phyloP scores from a whole-genome alignment of 2,113 vertebrate species.

The Vulpes ferrilata region DNA sequence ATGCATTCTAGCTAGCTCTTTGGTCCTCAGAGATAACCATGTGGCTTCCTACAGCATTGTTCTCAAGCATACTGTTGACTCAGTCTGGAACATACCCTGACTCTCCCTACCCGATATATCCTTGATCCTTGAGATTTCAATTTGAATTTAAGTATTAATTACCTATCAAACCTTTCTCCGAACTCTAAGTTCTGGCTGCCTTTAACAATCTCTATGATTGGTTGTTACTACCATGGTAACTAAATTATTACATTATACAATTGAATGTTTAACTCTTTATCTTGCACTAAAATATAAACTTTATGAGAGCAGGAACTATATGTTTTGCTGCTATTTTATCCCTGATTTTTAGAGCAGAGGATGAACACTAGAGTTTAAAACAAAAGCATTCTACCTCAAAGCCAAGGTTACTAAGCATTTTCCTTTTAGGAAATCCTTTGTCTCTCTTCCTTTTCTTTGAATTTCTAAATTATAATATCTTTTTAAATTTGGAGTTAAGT shows the following conservation, averaged over 20 bases:
- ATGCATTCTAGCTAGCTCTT: neutral
- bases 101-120: neutral
- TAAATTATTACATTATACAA: neutral
- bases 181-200: neutral
- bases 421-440: neutral
- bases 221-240: neutral
- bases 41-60: neutral
- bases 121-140: neutral
- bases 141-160: neutral
- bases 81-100: neutral
- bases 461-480: neutral
- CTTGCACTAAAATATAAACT: neutral
- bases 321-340: neutral
- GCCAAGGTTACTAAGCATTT: neutral
- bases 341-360: neutral
- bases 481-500: neutral
- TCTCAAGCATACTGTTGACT: neutral
- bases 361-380: neutral
- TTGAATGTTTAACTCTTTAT: neutral
- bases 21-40: neutral
- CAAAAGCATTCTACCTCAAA: neutral
- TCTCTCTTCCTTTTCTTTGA: neutral
- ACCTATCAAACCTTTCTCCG: neutral
- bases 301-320: neutral
- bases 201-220: neutral